These are phyloP conservation scores for Geotrypetes seraphini DNA, from an alignment of 2,797 vertebrate species.

Conservation along the genomic window DNA sequence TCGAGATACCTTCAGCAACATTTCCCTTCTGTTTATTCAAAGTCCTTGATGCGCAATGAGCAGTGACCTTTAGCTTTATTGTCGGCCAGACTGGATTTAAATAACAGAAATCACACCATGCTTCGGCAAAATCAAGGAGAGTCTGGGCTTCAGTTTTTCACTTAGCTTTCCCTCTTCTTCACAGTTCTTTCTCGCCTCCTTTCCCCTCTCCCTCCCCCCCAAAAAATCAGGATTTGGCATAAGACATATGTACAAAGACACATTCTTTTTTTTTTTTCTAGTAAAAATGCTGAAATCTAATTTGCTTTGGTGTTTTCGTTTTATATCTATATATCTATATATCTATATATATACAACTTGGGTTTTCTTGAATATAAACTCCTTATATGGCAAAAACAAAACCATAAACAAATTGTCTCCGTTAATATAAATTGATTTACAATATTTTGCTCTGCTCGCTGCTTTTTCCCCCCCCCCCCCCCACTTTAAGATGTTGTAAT, in stretches of 20 bases:
- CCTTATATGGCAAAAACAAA: constrained; percentile 63
- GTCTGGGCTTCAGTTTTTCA: constrained; percentile 57
- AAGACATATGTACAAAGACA: constrained; percentile 47
- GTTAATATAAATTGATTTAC: constrained; percentile 63
- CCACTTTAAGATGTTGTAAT: constrained; percentile 60
- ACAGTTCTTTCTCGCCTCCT: constrained; percentile 34
- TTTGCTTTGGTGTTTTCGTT: constrained; percentile 58
- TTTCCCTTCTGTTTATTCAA: constrained; percentile 11
- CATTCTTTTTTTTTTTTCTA: constrained; percentile 41
- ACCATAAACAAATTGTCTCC: constrained; percentile 39
- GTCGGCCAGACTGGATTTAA: constrained; percentile 46
- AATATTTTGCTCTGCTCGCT: constrained; percentile 34
- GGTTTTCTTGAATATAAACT: constrained; percentile 59
- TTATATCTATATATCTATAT: constrained; percentile 41
- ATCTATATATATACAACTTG: constrained; percentile 54
- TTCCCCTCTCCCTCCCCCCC: constrained; percentile 41
- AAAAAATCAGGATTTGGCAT: constrained; percentile 52
- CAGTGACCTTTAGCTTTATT: constrained; percentile 2
- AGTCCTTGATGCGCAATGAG: constrained; percentile 11
- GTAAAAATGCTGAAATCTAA: constrained; percentile 48
- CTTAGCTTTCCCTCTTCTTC: constrained; percentile 55
- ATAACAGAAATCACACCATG: constrained; percentile 55
- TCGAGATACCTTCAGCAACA: constrained; percentile 12
- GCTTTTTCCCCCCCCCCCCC: constrained; percentile 30
- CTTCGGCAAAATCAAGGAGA: constrained; percentile 48